Percentiles rank a stretch among this genome's conserved stretches.
These are phyloP conservation scores for Porites evermanni DNA, from an alignment of 92 coral and sea anemone genomes.

Conservation along the genomic window DNA sequence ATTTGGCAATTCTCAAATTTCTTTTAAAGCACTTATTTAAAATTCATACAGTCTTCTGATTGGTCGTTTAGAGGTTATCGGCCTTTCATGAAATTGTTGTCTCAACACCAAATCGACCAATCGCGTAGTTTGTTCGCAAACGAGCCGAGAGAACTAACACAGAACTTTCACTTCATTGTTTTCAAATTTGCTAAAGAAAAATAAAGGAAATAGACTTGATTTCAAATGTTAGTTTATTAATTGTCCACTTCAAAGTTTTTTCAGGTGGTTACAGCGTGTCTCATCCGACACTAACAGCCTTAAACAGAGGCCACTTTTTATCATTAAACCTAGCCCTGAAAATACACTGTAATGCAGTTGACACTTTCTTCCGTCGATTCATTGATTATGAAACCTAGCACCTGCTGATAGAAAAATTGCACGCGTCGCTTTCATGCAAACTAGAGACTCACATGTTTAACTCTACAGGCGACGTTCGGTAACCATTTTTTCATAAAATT, in stretches of 20 bases:
- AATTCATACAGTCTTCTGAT: neutral
- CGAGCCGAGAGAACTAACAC: neutral
- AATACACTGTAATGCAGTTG: neutral
- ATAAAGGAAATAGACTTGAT: no score
- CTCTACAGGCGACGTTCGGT: no score
- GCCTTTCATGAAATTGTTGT: neutral
- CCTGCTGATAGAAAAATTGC: neutral
- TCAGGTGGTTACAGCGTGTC: neutral
- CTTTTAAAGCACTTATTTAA: conserved; percentile 1
- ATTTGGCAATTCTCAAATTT: conserved; percentile 1
- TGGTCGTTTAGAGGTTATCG: neutral
- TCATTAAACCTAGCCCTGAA: neutral
- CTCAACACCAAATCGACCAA: conserved; percentile 2
- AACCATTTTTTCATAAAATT: no score
- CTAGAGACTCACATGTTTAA: neutral
- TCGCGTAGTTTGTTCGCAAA: neutral
- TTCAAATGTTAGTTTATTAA: neutral
- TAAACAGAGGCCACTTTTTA: neutral
- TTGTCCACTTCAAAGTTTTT: neutral
- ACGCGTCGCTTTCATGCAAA: neutral
- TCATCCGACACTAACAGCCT: neutral
- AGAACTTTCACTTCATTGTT: neutral
- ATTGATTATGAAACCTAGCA: neutral
- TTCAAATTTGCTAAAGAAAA: neutral
- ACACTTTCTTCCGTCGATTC: conserved; percentile 6